Evolutionary conservation across 2,797 vertebrate genomes (phyloP), one percentile per base, ranked within the genome.

Genomic region (Masticophis lateralis): DNA sequence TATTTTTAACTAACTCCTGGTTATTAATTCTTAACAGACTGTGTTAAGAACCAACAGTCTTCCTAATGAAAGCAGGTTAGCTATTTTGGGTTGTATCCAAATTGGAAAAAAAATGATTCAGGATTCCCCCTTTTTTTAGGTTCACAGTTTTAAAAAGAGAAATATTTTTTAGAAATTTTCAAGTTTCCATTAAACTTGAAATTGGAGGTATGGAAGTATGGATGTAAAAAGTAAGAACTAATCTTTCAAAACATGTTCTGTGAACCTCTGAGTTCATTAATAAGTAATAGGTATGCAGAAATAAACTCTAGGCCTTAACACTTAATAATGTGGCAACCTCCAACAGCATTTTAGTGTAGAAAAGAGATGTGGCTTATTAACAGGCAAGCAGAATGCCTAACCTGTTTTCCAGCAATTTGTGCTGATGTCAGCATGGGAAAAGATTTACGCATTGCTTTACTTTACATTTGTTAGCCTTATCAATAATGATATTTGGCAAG

Each of bases 401-500:
- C 91, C 8, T 18, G 6, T 37, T 91, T 94, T 88, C 13, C 2
- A 20, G 60, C 5, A 1, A 51, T 56, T 86, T 60, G 28, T 32
- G 59, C 91, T 92, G 91, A 28, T 90, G 93, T 94, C 0, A 0
- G 83, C 92, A 94, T 86, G 93, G 90, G 60, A 20, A 5, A 5
- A 47, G 94, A 94, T 94, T 74, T 92, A 89, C 94, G 94, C 74
- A 83, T 83, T 83, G 87, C 91, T 87, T 79, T 93, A 32, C 91
- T 95, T 94, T 53, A 74, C 91, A 90, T 92, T 94, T 92, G 56
- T 18, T 55, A 5, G 43, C 74, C 47, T 91, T 94, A 92, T 95
- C 94, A 90, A 32, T 96, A 96, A 95, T 89, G 27, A 90, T 94
- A 79, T 94, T 93, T 96, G 92, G 90, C 92, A 95, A 93, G 6